Percentiles rank a stretch among this genome's conserved stretches.
Evolutionary conservation across 2,888 invertebrate genomes (phyloP).

Genomic region (Alviniconcha strummeri): DNA sequence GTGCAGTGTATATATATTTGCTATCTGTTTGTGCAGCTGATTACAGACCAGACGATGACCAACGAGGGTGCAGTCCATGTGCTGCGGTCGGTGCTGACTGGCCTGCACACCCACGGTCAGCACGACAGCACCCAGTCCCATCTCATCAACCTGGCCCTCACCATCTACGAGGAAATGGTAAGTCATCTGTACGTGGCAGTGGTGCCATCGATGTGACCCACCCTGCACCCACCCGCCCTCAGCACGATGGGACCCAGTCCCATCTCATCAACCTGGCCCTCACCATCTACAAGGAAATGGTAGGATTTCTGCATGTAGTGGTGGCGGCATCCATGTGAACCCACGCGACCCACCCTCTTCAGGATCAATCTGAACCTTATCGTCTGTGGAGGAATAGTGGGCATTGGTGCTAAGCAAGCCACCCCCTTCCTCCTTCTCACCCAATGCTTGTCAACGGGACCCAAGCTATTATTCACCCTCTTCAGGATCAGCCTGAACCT

Average conservation of each 20-base stretch:
- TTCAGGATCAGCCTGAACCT: no score
- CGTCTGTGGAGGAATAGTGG: no score
- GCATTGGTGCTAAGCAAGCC: no score
- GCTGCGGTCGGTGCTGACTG: conserved; percentile 85
- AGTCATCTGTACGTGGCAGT: background rate
- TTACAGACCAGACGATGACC: conserved; percentile 79
- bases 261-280: conserved; percentile 86
- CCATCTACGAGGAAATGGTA: conserved; percentile 85
- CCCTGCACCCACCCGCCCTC: conserved; percentile 91
- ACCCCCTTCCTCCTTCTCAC: no score
- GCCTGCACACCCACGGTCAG: conserved; percentile 90
- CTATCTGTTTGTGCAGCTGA: conserved; percentile 75
- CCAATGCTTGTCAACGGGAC: no score
- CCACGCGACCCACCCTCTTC: no score
- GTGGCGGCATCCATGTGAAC: no score
- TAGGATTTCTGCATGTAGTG: conserved; percentile 40
- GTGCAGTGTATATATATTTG: no score
- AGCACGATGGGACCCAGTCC: conserved; percentile 92
- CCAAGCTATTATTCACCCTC: no score
- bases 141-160: conserved; percentile 86
- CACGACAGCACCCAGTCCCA: conserved; percentile 91
- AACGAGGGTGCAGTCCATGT: conserved; percentile 83
- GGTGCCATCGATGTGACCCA: no score
- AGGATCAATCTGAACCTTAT: no score
- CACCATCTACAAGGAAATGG: conserved; percentile 86